These are phyloP conservation scores for Hippocampus zosterae DNA, from an alignment of 2,113 vertebrate genomes.

Conservation along the genomic window DNA sequence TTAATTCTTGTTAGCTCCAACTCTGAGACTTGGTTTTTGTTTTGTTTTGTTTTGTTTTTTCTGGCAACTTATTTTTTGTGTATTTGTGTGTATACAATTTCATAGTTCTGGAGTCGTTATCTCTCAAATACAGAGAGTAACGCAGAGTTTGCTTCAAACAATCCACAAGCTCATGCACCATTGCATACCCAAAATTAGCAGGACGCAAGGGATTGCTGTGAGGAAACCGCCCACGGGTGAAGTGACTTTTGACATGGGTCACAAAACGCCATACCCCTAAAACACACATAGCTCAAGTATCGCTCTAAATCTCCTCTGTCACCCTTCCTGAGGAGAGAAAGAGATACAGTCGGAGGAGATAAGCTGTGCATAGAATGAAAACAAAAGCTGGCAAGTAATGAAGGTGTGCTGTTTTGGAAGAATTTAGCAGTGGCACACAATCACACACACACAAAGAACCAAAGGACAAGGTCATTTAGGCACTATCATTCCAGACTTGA, in stretches of 20 bases:
- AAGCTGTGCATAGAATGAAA: conserved; percentile 21
- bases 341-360: conserved; percentile 47
- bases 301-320: conserved; percentile 35
- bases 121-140: conserved; percentile 38
- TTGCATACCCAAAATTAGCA: conserved; percentile 47
- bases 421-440: conserved; percentile 31
- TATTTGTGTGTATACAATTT: conserved; percentile 19
- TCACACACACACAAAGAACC: conserved; percentile 19
- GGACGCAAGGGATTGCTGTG: conserved; percentile 36
- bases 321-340: conserved; percentile 36
- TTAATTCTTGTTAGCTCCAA: conserved; percentile 17
- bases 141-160: conserved; percentile 31
- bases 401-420: conserved; percentile 48
- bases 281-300: conserved; percentile 32
- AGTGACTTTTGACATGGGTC: conserved; percentile 64
- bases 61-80: conserved; percentile 3
- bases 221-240: conserved; percentile 32
- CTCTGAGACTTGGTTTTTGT: conserved; percentile 23
- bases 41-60: conserved; percentile 1
- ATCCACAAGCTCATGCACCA: conserved; percentile 24
- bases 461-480: too few relatives aligned
- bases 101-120: conserved; percentile 45
- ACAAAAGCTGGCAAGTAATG: conserved; percentile 30
- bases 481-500: conserved; percentile 36
- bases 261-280: conserved; percentile 53